Conservation (phyloP, 1,140 invertebrate species). For the Brachionus plicatilis region DNA sequence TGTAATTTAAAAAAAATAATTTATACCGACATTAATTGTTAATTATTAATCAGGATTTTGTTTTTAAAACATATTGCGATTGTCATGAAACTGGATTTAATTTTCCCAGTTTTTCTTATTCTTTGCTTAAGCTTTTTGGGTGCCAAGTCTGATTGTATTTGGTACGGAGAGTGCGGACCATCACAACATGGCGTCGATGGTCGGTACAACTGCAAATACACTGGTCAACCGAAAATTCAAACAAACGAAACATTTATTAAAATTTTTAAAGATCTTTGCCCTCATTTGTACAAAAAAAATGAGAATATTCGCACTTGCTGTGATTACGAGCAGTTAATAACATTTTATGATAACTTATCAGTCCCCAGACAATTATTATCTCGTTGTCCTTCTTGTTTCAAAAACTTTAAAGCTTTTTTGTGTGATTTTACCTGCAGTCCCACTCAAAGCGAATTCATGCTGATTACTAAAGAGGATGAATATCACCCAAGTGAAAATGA, state of each 20-base stretch:
- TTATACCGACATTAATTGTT: too few relatives aligned
- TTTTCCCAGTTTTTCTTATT: not conserved
- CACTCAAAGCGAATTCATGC: conserved; percentile 20
- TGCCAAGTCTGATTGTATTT: not conserved
- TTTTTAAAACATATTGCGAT: too few relatives aligned
- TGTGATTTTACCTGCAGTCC: conserved; percentile 36
- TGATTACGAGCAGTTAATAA: not conserved
- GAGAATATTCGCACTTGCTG: not conserved
- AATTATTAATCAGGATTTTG: too few relatives aligned
- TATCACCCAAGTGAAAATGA: not conserved
- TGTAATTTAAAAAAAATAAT: too few relatives aligned
- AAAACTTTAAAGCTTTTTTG: conserved; percentile 27
- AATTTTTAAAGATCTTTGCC: conserved; percentile 1
- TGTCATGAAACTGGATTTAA: not conserved
- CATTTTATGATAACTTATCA: not conserved
- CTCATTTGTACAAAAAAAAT: not conserved
- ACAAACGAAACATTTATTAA: not conserved
- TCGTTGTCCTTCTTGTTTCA: conserved; percentile 36
- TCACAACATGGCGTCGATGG: not conserved
- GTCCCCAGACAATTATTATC: conserved; percentile 7
- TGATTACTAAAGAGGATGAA: not conserved
- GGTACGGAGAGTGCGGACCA: conserved; percentile 36
- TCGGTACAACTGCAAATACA: conserved; percentile 33
- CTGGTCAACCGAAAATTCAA: not conserved
- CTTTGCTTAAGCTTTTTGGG: not conserved